These are phyloP conservation scores for Hippoglossus stenolepis DNA, from an alignment of 2,113 vertebrate species.

Conservation along the genomic window DNA sequence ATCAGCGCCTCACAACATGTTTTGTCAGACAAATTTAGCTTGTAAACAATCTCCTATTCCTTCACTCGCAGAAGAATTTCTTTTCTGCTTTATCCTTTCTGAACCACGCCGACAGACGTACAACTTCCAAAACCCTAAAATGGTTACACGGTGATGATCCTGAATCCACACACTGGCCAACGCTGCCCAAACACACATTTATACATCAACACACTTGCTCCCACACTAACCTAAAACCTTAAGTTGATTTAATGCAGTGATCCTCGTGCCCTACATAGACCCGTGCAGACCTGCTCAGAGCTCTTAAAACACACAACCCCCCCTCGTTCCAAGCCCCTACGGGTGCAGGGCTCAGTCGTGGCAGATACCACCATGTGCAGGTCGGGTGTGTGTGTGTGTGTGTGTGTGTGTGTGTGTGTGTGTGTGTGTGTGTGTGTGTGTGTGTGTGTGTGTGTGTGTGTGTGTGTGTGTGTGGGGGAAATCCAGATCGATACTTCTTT, in stretches of 20 bases:
- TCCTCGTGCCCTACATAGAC: conserved; percentile 53
- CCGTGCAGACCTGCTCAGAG: neutral
- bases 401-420: neutral
- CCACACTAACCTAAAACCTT: conserved; percentile 46
- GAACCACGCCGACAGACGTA: neutral
- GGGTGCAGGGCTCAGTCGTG: conserved; percentile 26
- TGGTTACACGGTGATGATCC: neutral
- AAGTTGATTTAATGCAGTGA: conserved; percentile 52
- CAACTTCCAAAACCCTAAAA: conserved; percentile 1
- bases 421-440: neutral
- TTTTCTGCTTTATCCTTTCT: neutral
- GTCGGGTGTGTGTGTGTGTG: neutral
- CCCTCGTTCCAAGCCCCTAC: conserved; percentile 2
- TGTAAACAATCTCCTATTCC: neutral
- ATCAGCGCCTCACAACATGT: no score
- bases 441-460: neutral
- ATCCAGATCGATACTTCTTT: conserved; percentile 42
- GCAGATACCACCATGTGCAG: conserved; percentile 16
- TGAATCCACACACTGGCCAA: conserved; percentile 4
- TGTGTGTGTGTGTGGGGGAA: neutral
- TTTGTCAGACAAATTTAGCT: no score
- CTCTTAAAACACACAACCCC: neutral
- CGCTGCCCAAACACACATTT: conserved; percentile 15
- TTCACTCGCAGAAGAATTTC: neutral
- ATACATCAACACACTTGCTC: conserved; percentile 21